Conservation (phyloP, 1,140 invertebrate species). For the Pogonomyrmex californicus region DNA sequence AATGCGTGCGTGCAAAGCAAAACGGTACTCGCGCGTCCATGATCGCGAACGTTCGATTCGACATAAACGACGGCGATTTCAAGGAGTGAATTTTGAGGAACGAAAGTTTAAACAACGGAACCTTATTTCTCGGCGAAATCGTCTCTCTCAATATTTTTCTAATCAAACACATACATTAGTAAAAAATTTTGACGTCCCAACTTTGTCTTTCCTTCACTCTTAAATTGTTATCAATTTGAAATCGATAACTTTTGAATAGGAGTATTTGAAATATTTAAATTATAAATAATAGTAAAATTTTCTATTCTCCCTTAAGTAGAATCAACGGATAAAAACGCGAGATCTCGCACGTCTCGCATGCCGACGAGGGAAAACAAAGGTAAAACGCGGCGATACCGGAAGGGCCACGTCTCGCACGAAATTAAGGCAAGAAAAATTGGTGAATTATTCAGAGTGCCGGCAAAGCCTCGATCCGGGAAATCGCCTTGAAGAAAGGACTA, state of each 20-base stretch:
- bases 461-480: constrained; percentile 54
- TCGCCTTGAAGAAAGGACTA: constrained; percentile 56
- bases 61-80: neutral
- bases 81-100: constrained; percentile 1
- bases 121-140: no score
- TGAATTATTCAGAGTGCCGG: constrained; percentile 64
- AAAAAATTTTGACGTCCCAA: neutral
- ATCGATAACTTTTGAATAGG: neutral
- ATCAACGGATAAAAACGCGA: neutral
- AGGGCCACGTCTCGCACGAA: constrained; percentile 23
- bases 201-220: neutral
- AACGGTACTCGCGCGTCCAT: constrained; percentile 22
- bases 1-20: constrained; percentile 13
- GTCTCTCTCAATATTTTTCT: neutral
- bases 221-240: neutral
- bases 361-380: constrained; percentile 23
- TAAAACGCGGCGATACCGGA: neutral
- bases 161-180: neutral
- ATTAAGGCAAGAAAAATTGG: constrained; percentile 59
- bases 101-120: neutral
- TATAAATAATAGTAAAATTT: neutral
- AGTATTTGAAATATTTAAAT: neutral
- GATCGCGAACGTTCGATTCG: constrained; percentile 39
- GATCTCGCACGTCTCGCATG: constrained; percentile 10
- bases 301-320: neutral